Evolutionary conservation across 2,888 invertebrate genomes (phyloP), one percentile per base, ranked within the genome.

Genomic region (Drosophila helvetica): DNA sequence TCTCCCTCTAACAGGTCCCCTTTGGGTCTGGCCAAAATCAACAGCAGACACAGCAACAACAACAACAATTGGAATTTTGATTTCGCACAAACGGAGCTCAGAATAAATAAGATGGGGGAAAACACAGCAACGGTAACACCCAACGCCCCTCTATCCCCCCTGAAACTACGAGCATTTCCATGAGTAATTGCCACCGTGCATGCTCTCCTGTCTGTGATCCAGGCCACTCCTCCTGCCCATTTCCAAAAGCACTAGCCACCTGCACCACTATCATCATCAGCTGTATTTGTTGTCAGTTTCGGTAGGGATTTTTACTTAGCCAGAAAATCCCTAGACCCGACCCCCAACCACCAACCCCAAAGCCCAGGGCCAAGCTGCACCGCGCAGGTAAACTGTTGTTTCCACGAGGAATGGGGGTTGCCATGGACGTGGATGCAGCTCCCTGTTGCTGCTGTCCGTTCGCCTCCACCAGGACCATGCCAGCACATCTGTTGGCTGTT

Each of bases 371-470:
- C 71, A 68, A 72, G 64, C 60, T 75, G 75, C 65, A 71, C 63
- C 76, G 72, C 61, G 66, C 74, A 88, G 87, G 85, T 81, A 85
- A 85, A 85, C 85, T 87, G 87, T 87, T 85, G 89, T 87, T 87
- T 76, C 78, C 73, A 57, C 53, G 81, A 75, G 80, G 67, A 70
- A 54, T 57, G 73, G 81, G 67, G 84, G 64, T 71, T 56, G 75
- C 46, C 33, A n/a, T 50, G 53, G 52, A 42, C 42, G 38, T 38
- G 38, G 15, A 12, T 15, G 4, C 15, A 38, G 2, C 38, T 46
- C 25, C 56, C 51, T 18, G 27, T 27, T 17, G 57, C 38, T 42
- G 12, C 22, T 45, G 30, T 19, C 30, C 15, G 17, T 27, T 53
- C 52, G 50, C 66, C 50, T 54, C 47, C 38, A 52, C 70, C 47